Evolutionary conservation across 2,797 vertebrate species (phyloP).

Genomic region (Peromyscus aztecus): DNA sequence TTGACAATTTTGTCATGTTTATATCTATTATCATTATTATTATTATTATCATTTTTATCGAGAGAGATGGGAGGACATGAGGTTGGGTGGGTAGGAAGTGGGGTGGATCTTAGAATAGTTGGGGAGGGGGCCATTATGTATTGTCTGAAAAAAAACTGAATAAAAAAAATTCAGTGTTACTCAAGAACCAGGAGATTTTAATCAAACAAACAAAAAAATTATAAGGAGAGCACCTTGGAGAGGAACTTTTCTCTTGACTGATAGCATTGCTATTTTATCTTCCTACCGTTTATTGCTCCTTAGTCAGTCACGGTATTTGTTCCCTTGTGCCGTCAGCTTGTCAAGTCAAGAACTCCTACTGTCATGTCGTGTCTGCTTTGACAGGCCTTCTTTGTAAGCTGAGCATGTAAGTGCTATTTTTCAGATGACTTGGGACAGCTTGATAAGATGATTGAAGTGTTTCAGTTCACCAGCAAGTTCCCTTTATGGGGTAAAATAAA

Average conservation of each 20-base stretch:
- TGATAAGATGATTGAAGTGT: conserved; percentile 57
- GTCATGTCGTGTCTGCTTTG: conserved; percentile 52
- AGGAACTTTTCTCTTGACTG: background rate
- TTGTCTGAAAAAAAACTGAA: background rate
- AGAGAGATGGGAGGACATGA: background rate
- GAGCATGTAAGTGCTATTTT: conserved; percentile 57
- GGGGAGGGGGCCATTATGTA: background rate
- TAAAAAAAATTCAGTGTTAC: background rate
- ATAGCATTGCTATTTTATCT: conserved; percentile 28
- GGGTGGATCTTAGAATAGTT: background rate
- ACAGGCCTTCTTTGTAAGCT: background rate
- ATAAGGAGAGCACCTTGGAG: background rate
- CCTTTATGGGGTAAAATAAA: background rate
- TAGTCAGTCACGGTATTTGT: background rate
- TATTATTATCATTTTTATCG: background rate
- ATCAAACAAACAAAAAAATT: background rate
- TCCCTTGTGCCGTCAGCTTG: conserved; percentile 8
- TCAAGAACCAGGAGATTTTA: conserved; percentile 24
- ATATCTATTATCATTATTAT: background rate
- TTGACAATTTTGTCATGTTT: background rate
- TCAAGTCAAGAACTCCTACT: background rate
- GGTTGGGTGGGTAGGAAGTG: background rate
- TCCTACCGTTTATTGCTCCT: conserved; percentile 43
- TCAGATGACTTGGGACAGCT: conserved; percentile 18
- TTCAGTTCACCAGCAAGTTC: background rate